Evolutionary conservation across 2,797 vertebrate genomes (phyloP), one percentile per base, ranked within the genome.

Genomic region (Toxotes lorentzi): DNA sequence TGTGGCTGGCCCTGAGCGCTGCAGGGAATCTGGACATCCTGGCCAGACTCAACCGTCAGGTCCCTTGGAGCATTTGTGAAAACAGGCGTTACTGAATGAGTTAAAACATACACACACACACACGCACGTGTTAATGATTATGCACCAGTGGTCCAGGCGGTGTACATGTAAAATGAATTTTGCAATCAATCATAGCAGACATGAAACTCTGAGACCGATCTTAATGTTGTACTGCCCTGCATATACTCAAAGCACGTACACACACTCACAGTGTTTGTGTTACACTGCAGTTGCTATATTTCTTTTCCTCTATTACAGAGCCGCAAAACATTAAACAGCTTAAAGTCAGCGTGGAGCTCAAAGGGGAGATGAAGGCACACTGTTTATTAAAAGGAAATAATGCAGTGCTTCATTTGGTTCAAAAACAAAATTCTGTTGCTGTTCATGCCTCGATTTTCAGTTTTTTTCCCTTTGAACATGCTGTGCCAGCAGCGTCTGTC

Each of bases 21-120:
- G 94, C 98, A 99, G 0, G 96, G 96, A 90, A 99, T 97, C 95
- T 97, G 98, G 73, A 97, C 96, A 0, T 97, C 97, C 88, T 96
- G 94, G 83, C 98, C 98, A 92, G 97, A 98, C 91, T 98, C 97
- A 85, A 96, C 96, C 0, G 97, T 98, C 95, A 96, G 90, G 94
- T 99, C 98, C 88, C 95, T 97, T 85, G 98, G 98, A 89, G 96
- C 87, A 80, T 95, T 99, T 92, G 96, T 96, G 91, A 99, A 99
- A 91, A 99, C 97, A 35, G 98, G 98, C 79, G 97, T 98, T 92
- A 99, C 98, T 99, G 89, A 87, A 90, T 95, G 93, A 95, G 92
- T 94, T 93, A 93, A 95, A 95, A 91, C 81, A 91, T 84, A 92
- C 81, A 91, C 79, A 91, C 70, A 88, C 87, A 88, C 65, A 88